Base-by-base conservation (phyloP, 1,140 invertebrate species). In the Macrotrachela quadricornifera region DNA sequence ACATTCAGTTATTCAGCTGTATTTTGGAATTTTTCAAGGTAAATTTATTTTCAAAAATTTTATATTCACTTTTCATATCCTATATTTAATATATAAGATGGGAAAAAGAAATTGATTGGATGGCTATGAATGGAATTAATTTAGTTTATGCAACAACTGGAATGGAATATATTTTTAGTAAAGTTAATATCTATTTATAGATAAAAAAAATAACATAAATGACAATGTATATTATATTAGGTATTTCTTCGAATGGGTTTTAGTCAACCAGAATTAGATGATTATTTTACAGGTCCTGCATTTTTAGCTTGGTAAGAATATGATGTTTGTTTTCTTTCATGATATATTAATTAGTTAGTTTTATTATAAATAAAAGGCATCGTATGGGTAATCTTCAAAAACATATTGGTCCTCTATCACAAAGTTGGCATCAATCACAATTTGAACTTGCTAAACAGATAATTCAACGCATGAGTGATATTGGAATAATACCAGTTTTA, bases 371-470 rank as follows among this genome's bases (percentile, higher is more conserved):
- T 50, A 59, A 43, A 43, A 82, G 80, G 81, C 73, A 80, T 10
- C 73, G 87, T 62, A 95, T 95, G 88, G 88, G 88, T 9, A 95
- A 95, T 64, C 76, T 95, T 6, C 76, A 80, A 44, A 80, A 80
- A 1, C 92, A 82, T 80, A 85, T 78, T 14, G 87, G 86, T 9
- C 83, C 85, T 0, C 65, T 91, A 12, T 71, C 75, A 4, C 51
- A 72, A 40, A 68, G 71, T 6, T 91, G 83, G 80, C 78, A 82
- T 57, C 60, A 74, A 4, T 63, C 71, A 9, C 80, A 82, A 50
- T 62, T 80, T 14, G 55, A 62, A 1, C 69, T 91, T 39, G 84
- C 91, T 61, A 77, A 81, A 56, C 67, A 72, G 57, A 83, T 92
- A 15, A 63, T 91, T 0, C 59, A 70, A 8, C 69, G 80, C 39